phyloP scores from a whole-genome alignment of 2,113 vertebrate species.

The Myocastor coypus region DNA sequence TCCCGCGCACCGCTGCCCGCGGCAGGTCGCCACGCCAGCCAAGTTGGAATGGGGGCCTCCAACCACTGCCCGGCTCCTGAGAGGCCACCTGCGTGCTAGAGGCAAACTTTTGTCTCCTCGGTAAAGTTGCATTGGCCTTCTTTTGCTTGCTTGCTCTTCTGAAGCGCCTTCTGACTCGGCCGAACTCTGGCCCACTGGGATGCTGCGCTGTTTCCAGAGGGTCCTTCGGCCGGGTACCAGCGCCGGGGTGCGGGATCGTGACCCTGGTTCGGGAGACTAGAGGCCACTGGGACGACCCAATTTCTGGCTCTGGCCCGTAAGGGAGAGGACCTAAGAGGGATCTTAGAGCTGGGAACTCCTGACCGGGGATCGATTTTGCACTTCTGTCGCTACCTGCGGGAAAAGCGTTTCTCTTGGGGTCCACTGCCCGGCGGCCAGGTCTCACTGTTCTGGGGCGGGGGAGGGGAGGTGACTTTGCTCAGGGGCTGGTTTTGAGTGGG shows the following conservation, averaged over 20 bases:
- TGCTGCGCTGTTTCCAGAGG: slow-evolving; percentile 44
- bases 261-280: neutral
- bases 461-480: neutral
- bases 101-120: slow-evolving; percentile 83
- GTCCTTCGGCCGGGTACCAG: neutral
- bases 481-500: neutral
- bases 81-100: slow-evolving; percentile 82
- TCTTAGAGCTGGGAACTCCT: neutral
- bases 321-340: neutral
- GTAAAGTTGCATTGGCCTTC: slow-evolving; percentile 78
- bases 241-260: neutral
- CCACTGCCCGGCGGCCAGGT: neutral
- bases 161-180: neutral
- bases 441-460: neutral
- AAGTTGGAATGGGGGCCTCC: slow-evolving; percentile 78
- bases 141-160: slow-evolving; percentile 71
- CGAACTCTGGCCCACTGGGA: slow-evolving; percentile 40
- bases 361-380: neutral
- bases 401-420: neutral
- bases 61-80: slow-evolving; percentile 61
- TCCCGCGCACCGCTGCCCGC: slow-evolving; percentile 27
- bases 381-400: neutral
- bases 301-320: neutral
- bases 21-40: slow-evolving; percentile 38
- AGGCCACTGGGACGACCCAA: neutral